These are phyloP conservation scores for Drosophila anomalipes DNA, from an alignment of 2,888 invertebrate species.

Conservation along the genomic window DNA sequence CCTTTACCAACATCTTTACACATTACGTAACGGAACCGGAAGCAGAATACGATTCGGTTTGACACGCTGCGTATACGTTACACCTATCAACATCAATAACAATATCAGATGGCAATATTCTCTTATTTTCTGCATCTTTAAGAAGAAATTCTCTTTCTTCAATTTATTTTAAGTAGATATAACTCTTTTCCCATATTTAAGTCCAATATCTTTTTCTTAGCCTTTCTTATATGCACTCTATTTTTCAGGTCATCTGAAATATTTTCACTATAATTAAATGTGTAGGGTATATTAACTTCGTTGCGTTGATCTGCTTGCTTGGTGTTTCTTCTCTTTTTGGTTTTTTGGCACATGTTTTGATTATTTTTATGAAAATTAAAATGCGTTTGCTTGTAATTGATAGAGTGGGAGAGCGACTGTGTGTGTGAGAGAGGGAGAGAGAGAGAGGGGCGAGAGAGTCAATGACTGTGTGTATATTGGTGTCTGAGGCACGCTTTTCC, in stretches of 20 bases:
- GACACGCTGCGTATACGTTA: too few relatives aligned
- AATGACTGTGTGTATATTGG: conserved; percentile 30
- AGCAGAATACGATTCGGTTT: too few relatives aligned
- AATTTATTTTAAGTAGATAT: too few relatives aligned
- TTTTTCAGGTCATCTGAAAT: neutral
- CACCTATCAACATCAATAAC: neutral
- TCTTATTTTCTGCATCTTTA: neutral
- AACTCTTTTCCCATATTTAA: neutral
- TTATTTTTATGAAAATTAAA: conserved; percentile 80
- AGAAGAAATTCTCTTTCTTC: too few relatives aligned
- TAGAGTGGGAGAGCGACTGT: neutral
- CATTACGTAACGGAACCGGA: neutral
- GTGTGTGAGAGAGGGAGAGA: neutral
- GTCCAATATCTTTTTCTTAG: neutral
- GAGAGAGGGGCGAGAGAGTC: conserved; percentile 6
- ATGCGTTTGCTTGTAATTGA: conserved; percentile 79
- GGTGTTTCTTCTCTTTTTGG: neutral
- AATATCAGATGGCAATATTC: neutral
- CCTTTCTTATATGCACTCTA: neutral
- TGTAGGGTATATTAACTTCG: conserved; percentile 36
- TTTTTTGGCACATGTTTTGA: conserved; percentile 75
- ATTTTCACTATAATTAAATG: neutral
- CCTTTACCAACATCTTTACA: neutral
- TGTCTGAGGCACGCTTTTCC: conserved; percentile 70
- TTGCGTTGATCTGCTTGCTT: neutral